Conservation (phyloP, 2,113 vertebrate species). For the Megaleporinus macrocephalus region DNA sequence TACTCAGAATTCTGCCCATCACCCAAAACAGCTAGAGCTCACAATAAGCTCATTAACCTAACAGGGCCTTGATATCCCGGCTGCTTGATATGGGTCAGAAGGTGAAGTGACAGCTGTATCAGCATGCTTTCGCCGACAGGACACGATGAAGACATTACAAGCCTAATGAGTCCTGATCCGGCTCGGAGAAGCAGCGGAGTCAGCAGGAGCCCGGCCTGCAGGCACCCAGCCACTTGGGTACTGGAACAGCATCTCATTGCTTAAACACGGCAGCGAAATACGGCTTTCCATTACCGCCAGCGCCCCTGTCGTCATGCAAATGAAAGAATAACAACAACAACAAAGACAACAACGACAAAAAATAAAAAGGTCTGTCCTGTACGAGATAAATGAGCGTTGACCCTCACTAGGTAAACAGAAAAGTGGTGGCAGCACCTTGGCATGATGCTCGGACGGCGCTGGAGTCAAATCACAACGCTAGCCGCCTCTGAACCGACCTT, state of each 20-base stretch:
- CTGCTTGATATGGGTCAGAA: conserved; percentile 39
- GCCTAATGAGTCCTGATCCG: conserved; percentile 42
- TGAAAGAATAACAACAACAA: not conserved
- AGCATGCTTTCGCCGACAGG: conserved; percentile 11
- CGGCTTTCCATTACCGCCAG: not conserved
- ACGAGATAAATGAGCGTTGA: conserved; percentile 21
- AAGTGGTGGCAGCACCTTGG: not conserved
- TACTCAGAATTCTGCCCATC: not conserved
- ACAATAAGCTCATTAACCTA: conserved; percentile 44
- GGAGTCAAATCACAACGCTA: conserved; percentile 25
- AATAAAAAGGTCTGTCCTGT: not conserved
- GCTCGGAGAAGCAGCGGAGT: conserved; percentile 11
- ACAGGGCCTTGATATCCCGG: conserved; percentile 10
- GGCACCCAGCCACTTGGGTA: not conserved
- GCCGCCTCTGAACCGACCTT: conserved; percentile 40
- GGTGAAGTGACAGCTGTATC: conserved; percentile 25
- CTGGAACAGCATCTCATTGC: not conserved
- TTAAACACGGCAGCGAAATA: not conserved
- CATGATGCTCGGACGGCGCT: not conserved
- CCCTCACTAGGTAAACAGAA: conserved; percentile 11
- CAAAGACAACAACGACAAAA: no score
- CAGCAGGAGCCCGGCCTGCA: conserved; percentile 39
- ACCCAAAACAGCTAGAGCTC: not conserved
- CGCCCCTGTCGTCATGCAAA: not conserved
- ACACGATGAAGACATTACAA: conserved; percentile 45